Evolutionary conservation across 2,888 invertebrate species (phyloP), one percentile per base, ranked within the genome.

Genomic region (Drosophila maculinotata): DNA sequence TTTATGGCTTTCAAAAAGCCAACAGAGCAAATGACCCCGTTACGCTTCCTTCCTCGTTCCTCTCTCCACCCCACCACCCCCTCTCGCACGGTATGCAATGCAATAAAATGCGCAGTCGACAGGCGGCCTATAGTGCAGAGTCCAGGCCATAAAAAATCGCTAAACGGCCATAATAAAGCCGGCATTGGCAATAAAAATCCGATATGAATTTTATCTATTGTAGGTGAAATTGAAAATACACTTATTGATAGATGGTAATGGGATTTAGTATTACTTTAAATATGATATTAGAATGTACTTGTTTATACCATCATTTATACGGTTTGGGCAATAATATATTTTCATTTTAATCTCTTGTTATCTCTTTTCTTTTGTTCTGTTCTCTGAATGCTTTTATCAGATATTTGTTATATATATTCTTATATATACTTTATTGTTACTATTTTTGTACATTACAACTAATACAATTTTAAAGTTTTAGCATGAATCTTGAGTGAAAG

Each of bases 131-230:
- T 56, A 63, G 60, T 49, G 35, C 65, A 59, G 28, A 74, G 78
- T 73, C 52, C 57, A 42, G 58, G 59, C 58, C 76, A 83, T 83
- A 87, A 83, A 83, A 87, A 76, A 87, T 58, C 79, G 82, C 88
- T 83, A 87, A 83, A 76, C 76, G 88, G 86, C 88, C 71, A 86
- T 87, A 87, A 87, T 87, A 83, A 79, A 85, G 79, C 79, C 63
- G 66, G 63, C 68, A 38, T 52, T 52, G 64, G 69, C 56, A 56
- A 65, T 78, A 78, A 76, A 82, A 79, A 70, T 25, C 30, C 62
- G 69, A 78, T 69, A 69, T 76, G 62, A 45, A 56, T 48, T 62
- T 47, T 62, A 63, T 69, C 60, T 58, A 54, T 57, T 44, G 14
- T 51, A 12, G 44, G 35, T 62, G 41, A 67, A 53, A 35, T 53